Conservation (phyloP, 2,888 invertebrate genomes). For the Theristus sp. region DNA sequence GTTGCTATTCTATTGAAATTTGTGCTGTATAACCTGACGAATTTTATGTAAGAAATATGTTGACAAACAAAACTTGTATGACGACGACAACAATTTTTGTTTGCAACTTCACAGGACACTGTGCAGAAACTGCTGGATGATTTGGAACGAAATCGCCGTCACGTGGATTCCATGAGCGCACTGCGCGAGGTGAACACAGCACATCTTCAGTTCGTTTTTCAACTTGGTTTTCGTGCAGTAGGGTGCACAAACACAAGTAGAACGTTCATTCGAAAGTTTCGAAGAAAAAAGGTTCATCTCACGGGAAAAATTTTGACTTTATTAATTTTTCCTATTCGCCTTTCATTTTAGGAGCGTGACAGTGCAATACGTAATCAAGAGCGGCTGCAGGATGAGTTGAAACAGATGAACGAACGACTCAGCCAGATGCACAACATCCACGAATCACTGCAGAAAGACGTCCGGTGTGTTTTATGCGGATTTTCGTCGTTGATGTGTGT, state of each 20-base stretch:
- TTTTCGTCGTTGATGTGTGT: too few species aligned
- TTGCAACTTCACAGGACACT: not conserved
- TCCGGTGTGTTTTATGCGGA: not conserved
- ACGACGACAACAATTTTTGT: not conserved
- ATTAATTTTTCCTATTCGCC: too few species aligned
- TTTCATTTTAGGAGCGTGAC: slow-evolving; percentile 1
- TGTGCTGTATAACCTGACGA: too few species aligned
- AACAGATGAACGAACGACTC: not conserved
- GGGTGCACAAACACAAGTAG: not conserved
- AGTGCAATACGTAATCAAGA: not conserved
- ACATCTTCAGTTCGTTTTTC: too few species aligned
- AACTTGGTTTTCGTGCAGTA: not conserved
- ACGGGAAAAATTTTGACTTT: too few species aligned
- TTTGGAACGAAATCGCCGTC: not conserved
- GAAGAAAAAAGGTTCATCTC: too few species aligned
- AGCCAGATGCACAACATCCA: not conserved
- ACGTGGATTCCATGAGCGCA: not conserved
- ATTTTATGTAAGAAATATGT: too few species aligned
- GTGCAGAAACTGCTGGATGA: slow-evolving; percentile 3
- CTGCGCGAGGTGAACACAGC: not conserved
- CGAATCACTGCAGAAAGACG: not conserved
- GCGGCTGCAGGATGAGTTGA: not conserved
- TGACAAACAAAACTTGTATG: not conserved
- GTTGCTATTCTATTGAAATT: too few species aligned
- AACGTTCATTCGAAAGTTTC: not conserved